Evolutionary conservation across 2,888 invertebrate genomes (phyloP).

Genomic region (Sphaerophoria taeniata): DNA sequence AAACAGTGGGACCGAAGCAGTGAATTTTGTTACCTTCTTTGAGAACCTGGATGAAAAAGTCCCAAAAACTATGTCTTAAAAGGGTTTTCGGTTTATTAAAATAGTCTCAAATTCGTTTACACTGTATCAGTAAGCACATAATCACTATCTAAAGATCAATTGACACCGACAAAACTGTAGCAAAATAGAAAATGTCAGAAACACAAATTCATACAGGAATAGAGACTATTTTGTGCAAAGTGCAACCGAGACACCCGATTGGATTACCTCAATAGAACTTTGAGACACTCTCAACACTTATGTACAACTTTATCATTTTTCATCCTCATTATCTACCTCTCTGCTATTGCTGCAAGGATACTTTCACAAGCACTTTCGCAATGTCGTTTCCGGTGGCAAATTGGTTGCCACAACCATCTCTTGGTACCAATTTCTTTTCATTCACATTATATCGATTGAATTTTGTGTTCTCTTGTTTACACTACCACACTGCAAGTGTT

Average conservation of each 20-base stretch:
- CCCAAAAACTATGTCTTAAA: background rate
- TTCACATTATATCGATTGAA: slow-evolving; percentile 49
- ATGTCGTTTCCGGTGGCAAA: slow-evolving; percentile 37
- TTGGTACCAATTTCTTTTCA: slow-evolving; percentile 4
- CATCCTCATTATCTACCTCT: slow-evolving; percentile 3
- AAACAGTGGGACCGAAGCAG: too few relatives aligned
- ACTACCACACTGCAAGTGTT: background rate
- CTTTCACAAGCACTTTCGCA: background rate
- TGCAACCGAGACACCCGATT: slow-evolving; percentile 30
- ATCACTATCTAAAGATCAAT: slow-evolving; percentile 38
- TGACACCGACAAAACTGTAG: background rate
- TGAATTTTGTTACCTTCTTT: too few relatives aligned
- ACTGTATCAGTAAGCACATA: background rate
- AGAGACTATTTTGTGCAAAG: slow-evolving; percentile 27
- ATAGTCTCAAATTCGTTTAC: background rate
- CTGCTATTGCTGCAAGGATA: background rate
- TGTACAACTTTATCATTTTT: slow-evolving; percentile 2
- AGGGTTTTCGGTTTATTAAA: background rate
- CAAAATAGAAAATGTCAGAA: slow-evolving; percentile 41
- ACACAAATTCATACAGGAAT: slow-evolving; percentile 15
- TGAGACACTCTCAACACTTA: slow-evolving; percentile 15
- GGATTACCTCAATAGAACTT: slow-evolving; percentile 37
- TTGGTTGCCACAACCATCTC: slow-evolving; percentile 53
- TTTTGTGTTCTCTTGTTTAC: slow-evolving; percentile 19
- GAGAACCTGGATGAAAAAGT: too few relatives aligned